A percentile compares a stretch with the other conserved stretches of the same genome.
Evolutionary conservation across 2,888 invertebrate genomes (phyloP).

Genomic region (Zaprionus bogoriensis): DNA sequence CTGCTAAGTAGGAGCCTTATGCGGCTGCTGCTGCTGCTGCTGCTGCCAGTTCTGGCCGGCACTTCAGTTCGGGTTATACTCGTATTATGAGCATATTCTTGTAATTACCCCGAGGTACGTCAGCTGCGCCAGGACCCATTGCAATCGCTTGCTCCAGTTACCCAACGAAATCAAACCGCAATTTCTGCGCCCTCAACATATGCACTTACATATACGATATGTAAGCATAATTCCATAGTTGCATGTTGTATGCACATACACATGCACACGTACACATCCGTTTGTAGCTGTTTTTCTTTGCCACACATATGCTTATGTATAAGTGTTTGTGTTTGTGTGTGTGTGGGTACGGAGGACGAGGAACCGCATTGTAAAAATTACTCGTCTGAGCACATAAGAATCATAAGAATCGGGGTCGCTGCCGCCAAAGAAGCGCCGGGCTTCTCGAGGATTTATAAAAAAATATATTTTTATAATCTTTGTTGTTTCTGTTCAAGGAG

Average conservation of each 20-base stretch:
- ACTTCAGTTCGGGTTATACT: conserved; percentile 14
- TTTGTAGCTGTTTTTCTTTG: conserved; percentile 16
- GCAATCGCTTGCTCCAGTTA: conserved; percentile 21
- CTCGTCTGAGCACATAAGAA: conserved; percentile 79
- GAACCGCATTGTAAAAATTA: conserved; percentile 40
- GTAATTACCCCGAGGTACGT: conserved; percentile 46
- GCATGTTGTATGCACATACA: conserved; percentile 48
- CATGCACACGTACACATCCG: conserved; percentile 8
- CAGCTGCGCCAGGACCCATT: conserved; percentile 55
- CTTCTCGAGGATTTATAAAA: conserved; percentile 66
- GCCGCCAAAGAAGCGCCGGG: conserved; percentile 22
- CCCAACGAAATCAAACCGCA: conserved; percentile 61
- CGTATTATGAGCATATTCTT: conserved; percentile 43
- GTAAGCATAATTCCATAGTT: conserved; percentile 63
- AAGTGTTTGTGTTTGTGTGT: background rate
- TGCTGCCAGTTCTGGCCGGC: conserved; percentile 13
- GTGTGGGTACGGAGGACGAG: background rate
- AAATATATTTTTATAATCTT: conserved; percentile 54
- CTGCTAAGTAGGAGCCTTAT: too few relatives aligned
- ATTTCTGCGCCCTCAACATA: conserved; percentile 54
- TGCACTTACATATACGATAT: too few relatives aligned
- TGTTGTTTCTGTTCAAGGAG: conserved; percentile 26
- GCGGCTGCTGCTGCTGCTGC: too few relatives aligned
- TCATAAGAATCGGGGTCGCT: conserved; percentile 41
- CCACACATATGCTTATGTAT: conserved; percentile 13